phyloP scores from a whole-genome alignment of 1,140 invertebrate species.

The Drosophila pseudoananassae region DNA sequence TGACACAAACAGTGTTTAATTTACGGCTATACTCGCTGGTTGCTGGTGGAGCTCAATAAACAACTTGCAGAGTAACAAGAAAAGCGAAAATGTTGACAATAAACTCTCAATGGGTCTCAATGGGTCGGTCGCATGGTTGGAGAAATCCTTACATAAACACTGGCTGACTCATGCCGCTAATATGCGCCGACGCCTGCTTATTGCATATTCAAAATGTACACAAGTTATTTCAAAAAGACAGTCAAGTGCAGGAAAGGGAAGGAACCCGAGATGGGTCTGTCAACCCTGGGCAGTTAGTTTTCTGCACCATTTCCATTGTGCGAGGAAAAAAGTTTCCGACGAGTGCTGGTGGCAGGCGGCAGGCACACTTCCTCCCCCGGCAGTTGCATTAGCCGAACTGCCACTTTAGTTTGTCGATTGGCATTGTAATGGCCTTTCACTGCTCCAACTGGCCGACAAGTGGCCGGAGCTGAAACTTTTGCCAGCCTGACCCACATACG shows the following conservation, averaged over 20 bases:
- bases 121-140: not conserved
- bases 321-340: slow-evolving; percentile 33
- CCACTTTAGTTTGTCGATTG: slow-evolving; percentile 67
- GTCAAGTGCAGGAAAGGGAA: not conserved
- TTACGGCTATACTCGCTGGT: slow-evolving; percentile 32
- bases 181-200: slow-evolving; percentile 7
- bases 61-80: slow-evolving; percentile 19
- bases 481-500: slow-evolving; percentile 64
- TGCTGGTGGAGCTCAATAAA: slow-evolving; percentile 14
- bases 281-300: slow-evolving; percentile 27
- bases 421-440: slow-evolving; percentile 68
- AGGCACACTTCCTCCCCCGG: slow-evolving; percentile 28
- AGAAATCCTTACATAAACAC: slow-evolving; percentile 47
- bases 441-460: slow-evolving; percentile 45
- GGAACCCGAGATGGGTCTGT: slow-evolving; percentile 4
- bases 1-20: slow-evolving; percentile 50
- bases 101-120: slow-evolving; percentile 5
- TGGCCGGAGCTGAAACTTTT: slow-evolving; percentile 55
- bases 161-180: slow-evolving; percentile 29
- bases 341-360: slow-evolving; percentile 23
- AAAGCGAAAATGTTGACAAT: slow-evolving; percentile 38
- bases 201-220: slow-evolving; percentile 41
- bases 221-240: slow-evolving; percentile 20
- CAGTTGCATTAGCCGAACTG: slow-evolving; percentile 49
- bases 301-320: slow-evolving; percentile 53